phyloP scores from a whole-genome alignment of 2,888 invertebrate species.

The Oscheius onirici region DNA sequence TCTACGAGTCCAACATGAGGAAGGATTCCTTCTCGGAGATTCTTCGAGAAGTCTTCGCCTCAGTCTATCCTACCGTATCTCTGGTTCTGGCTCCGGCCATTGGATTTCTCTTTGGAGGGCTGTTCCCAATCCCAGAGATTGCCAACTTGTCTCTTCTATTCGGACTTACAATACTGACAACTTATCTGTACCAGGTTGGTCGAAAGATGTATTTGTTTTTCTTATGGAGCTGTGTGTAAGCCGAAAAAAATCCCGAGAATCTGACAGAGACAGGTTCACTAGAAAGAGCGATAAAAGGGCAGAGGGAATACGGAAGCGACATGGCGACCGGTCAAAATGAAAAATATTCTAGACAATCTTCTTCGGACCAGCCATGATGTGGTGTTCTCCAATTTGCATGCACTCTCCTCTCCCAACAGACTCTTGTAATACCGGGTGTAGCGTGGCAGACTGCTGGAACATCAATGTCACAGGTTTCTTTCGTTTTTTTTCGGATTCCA shows the following conservation, averaged over 20 bases:
- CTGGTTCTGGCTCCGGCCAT: constrained; percentile 39
- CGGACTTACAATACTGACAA: constrained; percentile 34
- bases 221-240: too few relatives aligned
- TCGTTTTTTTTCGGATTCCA: too few relatives aligned
- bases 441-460: constrained; percentile 16
- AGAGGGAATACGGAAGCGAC: too few relatives aligned
- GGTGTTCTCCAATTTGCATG: constrained; percentile 17
- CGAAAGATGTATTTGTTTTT: background rate
- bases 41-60: constrained; percentile 18
- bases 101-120: constrained; percentile 38
- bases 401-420: constrained; percentile 32
- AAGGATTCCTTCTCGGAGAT: constrained; percentile 15
- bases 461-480: constrained; percentile 15
- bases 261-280: too few relatives aligned
- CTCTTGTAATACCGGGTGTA: background rate
- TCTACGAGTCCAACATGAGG: constrained; percentile 20
- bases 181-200: constrained; percentile 41
- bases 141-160: constrained; percentile 45
- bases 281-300: too few relatives aligned
- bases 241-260: too few relatives aligned
- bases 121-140: constrained; percentile 43
- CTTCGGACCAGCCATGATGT: constrained; percentile 40
- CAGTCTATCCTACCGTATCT: constrained; percentile 45
- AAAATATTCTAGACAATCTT: constrained; percentile 37
- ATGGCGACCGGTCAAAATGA: too few relatives aligned